Evolutionary conservation across 1,140 invertebrate species (phyloP).

Genomic region (Achatina immaculata): DNA sequence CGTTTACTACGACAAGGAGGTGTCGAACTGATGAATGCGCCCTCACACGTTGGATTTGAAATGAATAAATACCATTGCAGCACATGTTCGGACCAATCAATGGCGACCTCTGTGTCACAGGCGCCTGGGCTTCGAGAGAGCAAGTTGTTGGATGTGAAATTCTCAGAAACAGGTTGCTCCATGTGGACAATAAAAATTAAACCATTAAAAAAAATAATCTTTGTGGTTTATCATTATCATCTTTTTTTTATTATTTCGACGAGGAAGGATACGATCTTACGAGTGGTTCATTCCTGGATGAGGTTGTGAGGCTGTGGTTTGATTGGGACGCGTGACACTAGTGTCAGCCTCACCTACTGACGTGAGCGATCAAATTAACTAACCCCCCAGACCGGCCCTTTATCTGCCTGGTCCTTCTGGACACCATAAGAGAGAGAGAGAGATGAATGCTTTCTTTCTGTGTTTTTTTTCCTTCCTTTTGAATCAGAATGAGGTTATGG

Average conservation of each 20-base stretch:
- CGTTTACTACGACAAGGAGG: not conserved
- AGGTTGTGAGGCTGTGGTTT: too few species aligned
- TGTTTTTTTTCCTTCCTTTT: too few species aligned
- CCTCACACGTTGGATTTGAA: not conserved
- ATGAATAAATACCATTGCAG: not conserved
- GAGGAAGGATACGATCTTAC: not conserved
- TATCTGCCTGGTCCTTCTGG: too few species aligned
- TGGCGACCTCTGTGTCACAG: not conserved
- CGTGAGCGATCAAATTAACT: too few species aligned
- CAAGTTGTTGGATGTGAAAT: not conserved
- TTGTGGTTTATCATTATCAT: not conserved
- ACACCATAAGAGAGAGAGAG: too few species aligned
- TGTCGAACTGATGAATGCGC: not conserved
- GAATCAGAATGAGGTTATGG: too few species aligned
- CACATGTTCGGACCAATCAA: not conserved
- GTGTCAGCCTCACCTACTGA: too few species aligned
- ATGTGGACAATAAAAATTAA: too few species aligned
- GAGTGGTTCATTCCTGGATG: not conserved
- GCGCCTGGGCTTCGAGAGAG: not conserved
- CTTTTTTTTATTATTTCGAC: conserved; percentile 17
- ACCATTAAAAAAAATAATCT: too few species aligned
- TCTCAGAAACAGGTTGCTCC: not conserved
- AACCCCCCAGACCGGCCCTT: too few species aligned
- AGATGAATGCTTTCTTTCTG: too few species aligned
- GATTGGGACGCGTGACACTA: too few species aligned